Evolutionary conservation across 2,888 invertebrate species (phyloP), one percentile per base, ranked within the genome.

Genomic region (Lycophotia porphyrea): DNA sequence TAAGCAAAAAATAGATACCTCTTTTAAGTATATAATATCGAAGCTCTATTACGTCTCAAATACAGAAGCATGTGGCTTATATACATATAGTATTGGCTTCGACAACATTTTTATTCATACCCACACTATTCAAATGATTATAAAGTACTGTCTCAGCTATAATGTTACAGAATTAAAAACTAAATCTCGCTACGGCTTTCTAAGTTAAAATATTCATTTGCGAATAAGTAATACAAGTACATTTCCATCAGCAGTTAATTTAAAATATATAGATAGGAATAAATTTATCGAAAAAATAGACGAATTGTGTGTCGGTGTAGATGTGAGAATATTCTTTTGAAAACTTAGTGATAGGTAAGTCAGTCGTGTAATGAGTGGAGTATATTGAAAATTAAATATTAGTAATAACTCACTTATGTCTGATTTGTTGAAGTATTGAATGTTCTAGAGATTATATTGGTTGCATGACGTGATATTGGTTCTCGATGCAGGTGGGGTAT

Each of bases 271-370:
- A 91, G 91, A 88, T 91, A 91, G 90, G 87, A 89, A 89, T 88
- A 87, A 90, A 91, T 89, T 88, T 88, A 90, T 87, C 82, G 85
- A 88, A 90, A 88, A 88, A 85, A 66, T 91, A 91, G 90, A 87
- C 84, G 84, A 88, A 88, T 82, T 89, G 88, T 90, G 86, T 89
- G 89, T 89, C 76, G 78, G 81, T 86, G 84, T 88, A 87, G 86
- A 77, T 78, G 84, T 84, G 84, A 80, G 74, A 85, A 83, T 82
- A 78, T 75, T 85, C 81, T 84, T 83, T 81, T 78, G 77, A 72
- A 73, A 73, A 78, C 64, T 71, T 87, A 86, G 86, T 75, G 21
- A 63, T 87, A 87, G 81, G 79, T 78, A 74, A 52, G 77, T 78
- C 76, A 72, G 74, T 86, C 76, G 80, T 74, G 55, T 83, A 76